A percentile compares a stretch with the other conserved stretches of the same genome.
Conservation (phyloP, 1,140 invertebrate species). For the Drosophila fuyamai region DNA sequence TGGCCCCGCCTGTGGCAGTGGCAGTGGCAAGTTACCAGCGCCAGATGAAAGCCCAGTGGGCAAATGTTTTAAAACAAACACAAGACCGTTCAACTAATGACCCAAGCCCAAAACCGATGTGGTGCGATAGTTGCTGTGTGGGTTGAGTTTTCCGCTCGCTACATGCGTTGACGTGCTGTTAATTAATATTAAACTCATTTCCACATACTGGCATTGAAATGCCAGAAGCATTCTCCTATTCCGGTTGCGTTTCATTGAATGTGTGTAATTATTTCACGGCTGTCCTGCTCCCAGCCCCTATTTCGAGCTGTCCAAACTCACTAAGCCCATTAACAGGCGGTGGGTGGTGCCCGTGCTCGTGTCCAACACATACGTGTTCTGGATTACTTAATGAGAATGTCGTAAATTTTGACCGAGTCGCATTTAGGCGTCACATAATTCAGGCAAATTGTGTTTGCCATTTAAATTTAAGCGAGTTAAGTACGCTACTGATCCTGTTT, state of each 20-base stretch:
- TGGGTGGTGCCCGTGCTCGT: too few relatives aligned
- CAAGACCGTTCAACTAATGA: slow-evolving; percentile 34
- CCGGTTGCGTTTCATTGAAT: slow-evolving; percentile 71
- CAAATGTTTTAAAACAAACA: slow-evolving; percentile 51
- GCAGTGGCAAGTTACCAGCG: slow-evolving; percentile 1
- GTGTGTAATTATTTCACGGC: slow-evolving; percentile 76
- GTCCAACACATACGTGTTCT: slow-evolving; percentile 46
- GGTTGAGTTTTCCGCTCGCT: slow-evolving; percentile 16
- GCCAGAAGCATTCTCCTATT: slow-evolving; percentile 63
- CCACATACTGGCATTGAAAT: slow-evolving; percentile 67
- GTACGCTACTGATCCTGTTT: slow-evolving; percentile 22
- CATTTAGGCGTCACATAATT: slow-evolving; percentile 65
- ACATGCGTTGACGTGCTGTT: slow-evolving; percentile 57
- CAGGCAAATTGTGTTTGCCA: slow-evolving; percentile 69
- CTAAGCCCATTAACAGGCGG: slow-evolving; percentile 43
- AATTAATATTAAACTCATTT: slow-evolving; percentile 81
- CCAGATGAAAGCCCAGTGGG: not conserved
- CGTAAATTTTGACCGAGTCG: slow-evolving; percentile 56
- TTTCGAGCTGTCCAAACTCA: slow-evolving; percentile 39
- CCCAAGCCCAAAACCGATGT: not conserved
- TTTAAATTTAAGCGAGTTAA: slow-evolving; percentile 76
- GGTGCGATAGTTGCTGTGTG: not conserved
- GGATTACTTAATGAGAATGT: slow-evolving; percentile 60
- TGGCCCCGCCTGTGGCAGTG: slow-evolving; percentile 5
- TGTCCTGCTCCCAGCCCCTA: slow-evolving; percentile 26